Evolutionary conservation across 2,888 invertebrate genomes (phyloP).

Genomic region (Cotesia congregata): DNA sequence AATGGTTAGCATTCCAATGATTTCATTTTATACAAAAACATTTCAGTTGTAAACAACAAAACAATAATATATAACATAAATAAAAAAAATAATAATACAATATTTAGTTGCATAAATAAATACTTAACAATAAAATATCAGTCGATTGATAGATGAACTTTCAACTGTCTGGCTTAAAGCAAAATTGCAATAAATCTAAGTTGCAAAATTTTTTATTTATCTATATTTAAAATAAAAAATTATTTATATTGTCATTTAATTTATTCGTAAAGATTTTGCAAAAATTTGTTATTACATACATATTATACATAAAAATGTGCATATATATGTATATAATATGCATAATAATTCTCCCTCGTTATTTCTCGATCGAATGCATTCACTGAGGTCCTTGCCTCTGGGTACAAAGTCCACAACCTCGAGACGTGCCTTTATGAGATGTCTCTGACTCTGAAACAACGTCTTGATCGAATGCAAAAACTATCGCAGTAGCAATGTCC

Average conservation of each 20-base stretch:
- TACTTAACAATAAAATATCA: not conserved
- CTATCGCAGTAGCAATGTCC: not conserved
- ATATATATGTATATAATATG: not conserved
- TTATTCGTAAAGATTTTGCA: not conserved
- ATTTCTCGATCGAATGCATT: not conserved
- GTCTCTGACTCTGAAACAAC: not conserved
- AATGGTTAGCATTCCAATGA: too few species aligned
- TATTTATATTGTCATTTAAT: not conserved
- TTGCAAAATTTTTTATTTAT: not conserved
- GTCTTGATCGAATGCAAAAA: conserved; percentile 22
- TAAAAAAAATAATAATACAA: not conserved
- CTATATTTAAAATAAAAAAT: not conserved
- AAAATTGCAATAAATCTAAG: not conserved
- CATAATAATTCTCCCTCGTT: conserved; percentile 1
- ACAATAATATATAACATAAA: not conserved
- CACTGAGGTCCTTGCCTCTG: conserved; percentile 13
- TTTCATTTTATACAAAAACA: not conserved
- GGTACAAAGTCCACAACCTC: conserved; percentile 25
- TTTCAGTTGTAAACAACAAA: not conserved
- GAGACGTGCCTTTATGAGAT: conserved; percentile 12
- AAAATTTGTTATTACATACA: not conserved
- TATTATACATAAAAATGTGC: not conserved
- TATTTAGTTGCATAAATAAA: too few species aligned
- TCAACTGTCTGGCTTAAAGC: not conserved
- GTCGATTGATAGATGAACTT: not conserved